Evolutionary conservation across 92 coral and sea anemone species (phyloP).

Genomic region (Palythoa caribaeorum): DNA sequence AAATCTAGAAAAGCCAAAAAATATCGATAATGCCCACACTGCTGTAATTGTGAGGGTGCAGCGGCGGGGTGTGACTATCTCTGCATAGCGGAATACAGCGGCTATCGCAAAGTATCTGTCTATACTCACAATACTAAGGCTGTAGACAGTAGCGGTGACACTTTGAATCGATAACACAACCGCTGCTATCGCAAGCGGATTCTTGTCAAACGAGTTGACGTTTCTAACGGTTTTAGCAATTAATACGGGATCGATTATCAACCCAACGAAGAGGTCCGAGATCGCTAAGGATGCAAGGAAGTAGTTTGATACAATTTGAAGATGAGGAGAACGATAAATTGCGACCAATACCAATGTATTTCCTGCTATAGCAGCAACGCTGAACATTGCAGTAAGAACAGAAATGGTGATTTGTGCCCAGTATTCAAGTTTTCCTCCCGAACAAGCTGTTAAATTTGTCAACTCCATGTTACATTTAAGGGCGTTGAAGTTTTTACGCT

Average conservation of each 20-base stretch:
- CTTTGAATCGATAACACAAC: slow-evolving; percentile 77
- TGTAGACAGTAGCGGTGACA: slow-evolving; percentile 70
- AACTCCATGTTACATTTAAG: slow-evolving; percentile 9
- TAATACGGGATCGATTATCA: slow-evolving; percentile 76
- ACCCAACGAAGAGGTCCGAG: slow-evolving; percentile 81
- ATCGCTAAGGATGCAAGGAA: slow-evolving; percentile 82
- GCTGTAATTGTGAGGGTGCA: slow-evolving; percentile 52
- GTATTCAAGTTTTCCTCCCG: slow-evolving; percentile 65
- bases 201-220: slow-evolving; percentile 69
- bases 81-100: slow-evolving; percentile 55
- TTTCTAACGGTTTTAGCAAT: slow-evolving; percentile 75
- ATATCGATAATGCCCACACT: slow-evolving; percentile 75
- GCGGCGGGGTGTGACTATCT: slow-evolving; percentile 65
- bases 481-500: background rate
- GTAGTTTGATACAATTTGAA: slow-evolving; percentile 76
- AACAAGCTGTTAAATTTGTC: slow-evolving; percentile 12
- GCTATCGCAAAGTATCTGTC: slow-evolving; percentile 83
- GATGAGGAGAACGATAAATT: slow-evolving; percentile 65
- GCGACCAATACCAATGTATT: slow-evolving; percentile 70
- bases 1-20: slow-evolving; percentile 72
- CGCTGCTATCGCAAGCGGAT: slow-evolving; percentile 69
- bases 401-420: slow-evolving; percentile 63
- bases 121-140: slow-evolving; percentile 73
- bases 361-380: slow-evolving; percentile 67
- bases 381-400: slow-evolving; percentile 65